Base-by-base conservation (phyloP, 2,113 vertebrate genomes). In the Bos indicus region DNA sequence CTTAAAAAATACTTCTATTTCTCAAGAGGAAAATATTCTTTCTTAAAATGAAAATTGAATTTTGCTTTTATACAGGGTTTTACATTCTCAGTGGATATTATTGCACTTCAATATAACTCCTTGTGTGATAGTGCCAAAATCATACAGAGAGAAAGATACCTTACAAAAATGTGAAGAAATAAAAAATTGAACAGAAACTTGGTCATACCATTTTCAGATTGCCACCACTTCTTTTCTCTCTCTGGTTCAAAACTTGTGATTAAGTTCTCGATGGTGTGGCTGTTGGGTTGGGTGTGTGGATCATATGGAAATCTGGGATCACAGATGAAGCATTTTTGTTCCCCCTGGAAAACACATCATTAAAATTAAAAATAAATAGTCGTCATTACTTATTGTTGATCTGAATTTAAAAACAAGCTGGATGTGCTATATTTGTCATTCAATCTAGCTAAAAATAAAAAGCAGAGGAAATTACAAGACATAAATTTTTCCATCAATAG, bases 201-300 rank as follows among this genome's bases (percentile, higher is more conserved):
- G 91, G 91, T 91, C 64, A 54, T 97, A 99, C 99, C 99, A 0
- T 99, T 99, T 99, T 99, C 99, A 10, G 99, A 99, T 96, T 99
- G 99, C 99, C 99, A 99, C 99, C 99, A 99, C 95, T 98, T 99
- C 88, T 99, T 98, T 98, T 99, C 99, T 96, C 98, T 98, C 36
- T 99, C 98, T 0, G 98, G 98, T 78, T 99, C 99, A 94, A 99
- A 99, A 1, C 98, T 98, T 13, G 99, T 98, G 97, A 99, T 99
- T 91, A 99, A 48, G 10, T 99, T 99, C 95, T 99, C 99, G 16
- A 99, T 98, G 56, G 78, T 98, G 91, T 99, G 99, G 96, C 99
- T 99, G 94, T 99, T 97, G 8, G 97, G 97, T 62, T 99, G 99
- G n/a, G 80, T 97, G 11, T 99, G 91, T 6, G 54, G 98, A 95